Base-by-base conservation (phyloP, 2,113 vertebrate genomes). In the Scartelaos histophorus region DNA sequence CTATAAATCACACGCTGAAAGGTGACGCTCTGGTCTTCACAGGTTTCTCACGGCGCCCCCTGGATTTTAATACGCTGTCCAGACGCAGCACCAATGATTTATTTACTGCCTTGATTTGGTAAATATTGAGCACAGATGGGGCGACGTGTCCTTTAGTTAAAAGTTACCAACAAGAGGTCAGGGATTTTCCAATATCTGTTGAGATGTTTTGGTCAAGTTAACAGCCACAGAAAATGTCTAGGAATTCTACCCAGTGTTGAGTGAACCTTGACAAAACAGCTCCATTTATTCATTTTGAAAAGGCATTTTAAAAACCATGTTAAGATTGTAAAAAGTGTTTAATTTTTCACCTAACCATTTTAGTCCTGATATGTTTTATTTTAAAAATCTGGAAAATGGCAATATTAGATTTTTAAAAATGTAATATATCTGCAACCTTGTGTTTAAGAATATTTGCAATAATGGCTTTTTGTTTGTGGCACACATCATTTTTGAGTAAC, bases 1-100 rank as follows among this genome's bases (percentile, higher is more conserved):
- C 81, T 82, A 90, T 91, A 90, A 90, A 89, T 92, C 90, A 87
- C 68, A 60, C 51, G 79, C 85, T 81, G 88, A 89, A 82, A 90
- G 90, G 88, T 87, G 91, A 87, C 85, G 71, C 81, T 88, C 83
- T 73, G 66, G 77, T 82, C 74, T 87, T 73, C n/a, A 56, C 69
- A 78, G 83, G 74, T 85, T 81, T 74, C 80, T 58, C 62, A 60
- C 65, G 53, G 62, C 66, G 74, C 56, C 69, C 61, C 78, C 71
- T 74, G 53, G 72, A 81, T 76, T 84, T 83, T 74, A 80, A 87
- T 78, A 65, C 74, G 35, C 16, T 77, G 85, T 90, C 87, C 88
- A 85, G 67, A 24, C 64, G 51, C 12, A 74, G 66, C 53, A 25
- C 47, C 62, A 73, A 78, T 85, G 85, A 89, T 92, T 84, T 87